Evolutionary conservation across 2,888 invertebrate species (phyloP), one percentile per base, ranked within the genome.

Genomic region (Bembecia ichneumoniformis): DNA sequence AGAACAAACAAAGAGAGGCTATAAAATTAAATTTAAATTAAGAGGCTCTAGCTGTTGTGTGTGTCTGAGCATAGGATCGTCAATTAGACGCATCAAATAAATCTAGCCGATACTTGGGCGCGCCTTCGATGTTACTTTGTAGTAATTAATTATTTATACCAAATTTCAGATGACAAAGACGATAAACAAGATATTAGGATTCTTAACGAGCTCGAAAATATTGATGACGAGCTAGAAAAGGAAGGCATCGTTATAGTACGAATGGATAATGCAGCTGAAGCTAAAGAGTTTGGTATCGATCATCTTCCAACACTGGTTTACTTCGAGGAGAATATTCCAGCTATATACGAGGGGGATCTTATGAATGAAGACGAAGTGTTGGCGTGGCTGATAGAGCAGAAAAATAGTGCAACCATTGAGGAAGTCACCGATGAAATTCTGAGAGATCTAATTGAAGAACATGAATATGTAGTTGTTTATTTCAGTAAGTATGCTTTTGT

Each of bases 351-450:
- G 82, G 96, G 96, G 17, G 96, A 96, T 77, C 88, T 96, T 1
- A 92, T 95, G 89, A 96, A 96, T 68, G 96, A 96, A 78, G 95
- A 96, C 51, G 95, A 96, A 84, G 96, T 96, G 3, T 81, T 96
- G n/a, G 91, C 93, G 60, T 96, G 96, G 96, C 80, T 95, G 1
- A 89, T 96, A 56, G 91, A 95, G 60, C 96, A 96, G 69, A 96
- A 96, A 77, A 93, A 92, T 67, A 92, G 93, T 1, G 96, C 96
- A 7, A 97, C 96, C 3, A 97, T 97, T 63, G 97, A 97, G 82
- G 96, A 96, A 84, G 96, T 97, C 43, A 96, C 96, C 3, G 96
- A 96, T 74, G 96, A 96, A 84, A 96, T 97, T 63, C 81, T 97
- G 20, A 89, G 90, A 53, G 93, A 94, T 64, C 89, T 97, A 20